These are phyloP conservation scores for Tiliqua scincoides DNA, from an alignment of 2,113 vertebrate species.

Conservation along the genomic window DNA sequence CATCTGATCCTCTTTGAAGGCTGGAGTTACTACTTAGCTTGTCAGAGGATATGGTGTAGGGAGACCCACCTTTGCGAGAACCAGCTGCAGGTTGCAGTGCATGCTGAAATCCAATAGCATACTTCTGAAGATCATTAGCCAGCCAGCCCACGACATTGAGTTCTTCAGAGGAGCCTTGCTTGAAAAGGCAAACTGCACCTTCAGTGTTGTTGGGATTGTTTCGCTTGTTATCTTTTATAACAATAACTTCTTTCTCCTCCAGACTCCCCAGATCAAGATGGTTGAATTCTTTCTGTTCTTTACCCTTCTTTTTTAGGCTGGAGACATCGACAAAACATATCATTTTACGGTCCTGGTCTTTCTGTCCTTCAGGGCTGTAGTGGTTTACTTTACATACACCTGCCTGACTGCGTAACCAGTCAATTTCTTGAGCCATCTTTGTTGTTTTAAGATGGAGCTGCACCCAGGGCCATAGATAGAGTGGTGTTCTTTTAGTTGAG, in stretches of 20 bases:
- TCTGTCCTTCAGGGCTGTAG: constrained; percentile 51
- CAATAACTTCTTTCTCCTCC: constrained; percentile 64
- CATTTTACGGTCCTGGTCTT: constrained; percentile 61
- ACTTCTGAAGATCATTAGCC: constrained; percentile 65
- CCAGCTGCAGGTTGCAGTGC: constrained; percentile 55
- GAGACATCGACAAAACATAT: constrained; percentile 65
- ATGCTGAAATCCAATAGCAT: constrained; percentile 65
- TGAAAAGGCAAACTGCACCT: constrained; percentile 67
- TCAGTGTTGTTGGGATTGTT: constrained; percentile 55
- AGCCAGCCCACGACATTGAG: constrained; percentile 56
- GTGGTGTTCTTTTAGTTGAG: constrained; percentile 23
- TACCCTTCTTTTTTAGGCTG: constrained; percentile 53
- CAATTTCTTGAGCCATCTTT: constrained; percentile 57
- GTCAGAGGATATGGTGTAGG: constrained; percentile 19
- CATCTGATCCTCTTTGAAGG: constrained; percentile 42
- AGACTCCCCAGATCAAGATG: constrained; percentile 47
- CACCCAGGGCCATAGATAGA: not conserved
- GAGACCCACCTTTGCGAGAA: constrained; percentile 31
- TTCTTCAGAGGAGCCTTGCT: constrained; percentile 56
- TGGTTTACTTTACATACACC: constrained; percentile 55
- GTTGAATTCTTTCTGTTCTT: constrained; percentile 34
- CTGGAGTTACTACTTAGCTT: constrained; percentile 27
- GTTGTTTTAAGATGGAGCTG: constrained; percentile 13
- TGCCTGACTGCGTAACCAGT: constrained; percentile 62
- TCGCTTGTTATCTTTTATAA: constrained; percentile 65